Evolutionary conservation across 1,140 invertebrate species (phyloP).

Genomic region (Triops longicaudatus): DNA sequence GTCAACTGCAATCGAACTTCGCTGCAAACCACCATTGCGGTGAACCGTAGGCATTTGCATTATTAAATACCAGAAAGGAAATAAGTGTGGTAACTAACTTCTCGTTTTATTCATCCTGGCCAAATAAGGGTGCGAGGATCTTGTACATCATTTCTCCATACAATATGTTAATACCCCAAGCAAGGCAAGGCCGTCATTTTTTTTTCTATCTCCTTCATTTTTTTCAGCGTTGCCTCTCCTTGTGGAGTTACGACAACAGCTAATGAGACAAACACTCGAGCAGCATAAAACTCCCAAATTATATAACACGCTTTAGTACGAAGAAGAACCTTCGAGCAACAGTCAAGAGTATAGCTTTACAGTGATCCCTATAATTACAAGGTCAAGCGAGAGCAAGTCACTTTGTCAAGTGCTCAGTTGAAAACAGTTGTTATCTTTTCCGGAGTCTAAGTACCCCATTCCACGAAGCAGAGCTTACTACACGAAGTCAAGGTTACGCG

Average conservation of each 20-base stretch:
- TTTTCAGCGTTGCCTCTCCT: background rate
- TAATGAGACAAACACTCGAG: background rate
- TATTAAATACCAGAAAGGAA: constrained; percentile 9
- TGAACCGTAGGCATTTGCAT: background rate
- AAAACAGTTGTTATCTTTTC: background rate
- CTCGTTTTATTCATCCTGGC: background rate
- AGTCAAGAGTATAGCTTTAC: background rate
- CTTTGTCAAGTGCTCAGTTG: background rate
- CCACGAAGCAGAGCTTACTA: background rate
- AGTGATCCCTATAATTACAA: constrained; percentile 12
- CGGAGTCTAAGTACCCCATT: background rate
- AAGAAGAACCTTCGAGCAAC: background rate
- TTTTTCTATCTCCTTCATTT: background rate
- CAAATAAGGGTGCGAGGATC: constrained; percentile 1
- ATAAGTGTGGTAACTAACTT: constrained; percentile 3
- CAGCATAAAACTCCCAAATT: background rate
- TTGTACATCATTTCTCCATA: constrained; percentile 8
- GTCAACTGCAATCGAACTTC: background rate
- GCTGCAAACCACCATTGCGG: background rate
- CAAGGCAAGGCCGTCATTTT: background rate
- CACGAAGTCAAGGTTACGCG: background rate
- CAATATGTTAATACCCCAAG: constrained; percentile 2
- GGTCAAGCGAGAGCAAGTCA: background rate
- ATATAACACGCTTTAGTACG: background rate
- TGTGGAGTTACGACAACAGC: background rate